These are phyloP conservation scores for Polypterus senegalus DNA, from an alignment of 2,113 vertebrate genomes.

Conservation along the genomic window DNA sequence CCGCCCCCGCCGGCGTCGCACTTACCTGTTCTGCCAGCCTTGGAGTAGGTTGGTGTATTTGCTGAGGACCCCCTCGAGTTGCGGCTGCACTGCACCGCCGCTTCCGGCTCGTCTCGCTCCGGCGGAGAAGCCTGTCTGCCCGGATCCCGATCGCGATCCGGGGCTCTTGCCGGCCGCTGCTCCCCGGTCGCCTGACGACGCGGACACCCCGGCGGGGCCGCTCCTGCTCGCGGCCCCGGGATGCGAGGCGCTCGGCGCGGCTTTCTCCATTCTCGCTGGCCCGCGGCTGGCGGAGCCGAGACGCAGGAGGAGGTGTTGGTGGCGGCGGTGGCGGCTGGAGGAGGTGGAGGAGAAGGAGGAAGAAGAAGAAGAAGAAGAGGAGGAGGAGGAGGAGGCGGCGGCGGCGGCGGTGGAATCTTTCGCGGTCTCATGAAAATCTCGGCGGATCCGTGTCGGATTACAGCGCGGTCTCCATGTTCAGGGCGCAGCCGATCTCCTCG, in stretches of 20 bases:
- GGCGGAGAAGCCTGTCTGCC: conserved; percentile 28
- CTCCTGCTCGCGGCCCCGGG: conserved; percentile 30
- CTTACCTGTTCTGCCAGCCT: conserved; percentile 95
- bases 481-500: conserved; percentile 14
- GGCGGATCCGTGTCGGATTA: conserved; percentile 16
- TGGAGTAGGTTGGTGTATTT: conserved; percentile 96
- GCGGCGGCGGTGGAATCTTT: conserved; percentile 19
- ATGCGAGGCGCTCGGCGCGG: conserved; percentile 34
- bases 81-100: conserved; percentile 32
- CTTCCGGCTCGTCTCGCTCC: conserved; percentile 27
- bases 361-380: conserved; percentile 31
- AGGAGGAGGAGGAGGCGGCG: conserved; percentile 2
- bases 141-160: conserved; percentile 47
- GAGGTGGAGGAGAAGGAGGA: conserved; percentile 19
- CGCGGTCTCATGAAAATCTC: conserved; percentile 11
- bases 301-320: conserved; percentile 2
- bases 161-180: conserved; percentile 49
- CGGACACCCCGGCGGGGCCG: conserved; percentile 17
- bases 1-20: too few relatives aligned
- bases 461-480: conserved; percentile 19
- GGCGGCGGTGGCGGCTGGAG: conserved; percentile 23
- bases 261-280: conserved; percentile 37
- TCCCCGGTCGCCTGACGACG: conserved; percentile 31
- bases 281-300: not conserved
- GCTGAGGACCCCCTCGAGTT: conserved; percentile 80